Evolutionary conservation across 2,113 vertebrate species (phyloP).

Genomic region (Nothoprocta pentlandii): DNA sequence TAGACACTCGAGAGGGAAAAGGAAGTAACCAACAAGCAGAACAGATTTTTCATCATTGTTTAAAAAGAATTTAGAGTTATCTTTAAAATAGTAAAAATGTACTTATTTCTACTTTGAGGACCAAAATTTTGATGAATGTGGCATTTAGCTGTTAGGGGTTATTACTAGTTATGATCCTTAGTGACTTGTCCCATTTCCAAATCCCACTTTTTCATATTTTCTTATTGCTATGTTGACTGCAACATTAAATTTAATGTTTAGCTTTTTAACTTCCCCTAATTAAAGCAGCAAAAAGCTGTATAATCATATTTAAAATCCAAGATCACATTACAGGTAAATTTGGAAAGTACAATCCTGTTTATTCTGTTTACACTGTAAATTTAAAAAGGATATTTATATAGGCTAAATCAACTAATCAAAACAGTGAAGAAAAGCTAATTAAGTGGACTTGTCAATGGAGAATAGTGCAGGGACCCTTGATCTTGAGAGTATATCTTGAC

Average conservation of each 20-base stretch:
- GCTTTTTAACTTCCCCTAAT: background rate
- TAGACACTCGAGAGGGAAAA: background rate
- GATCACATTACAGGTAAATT: background rate
- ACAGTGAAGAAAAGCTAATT: conserved; percentile 27
- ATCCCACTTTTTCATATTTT: background rate
- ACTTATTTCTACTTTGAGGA: background rate
- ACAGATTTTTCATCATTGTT: conserved; percentile 9
- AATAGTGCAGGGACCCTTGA: conserved; percentile 6
- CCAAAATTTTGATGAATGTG: background rate
- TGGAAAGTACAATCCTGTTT: background rate
- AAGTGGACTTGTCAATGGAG: conserved; percentile 8
- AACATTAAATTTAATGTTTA: background rate
- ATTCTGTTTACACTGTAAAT: conserved; percentile 7
- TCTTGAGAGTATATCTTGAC: background rate
- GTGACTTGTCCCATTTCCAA: background rate
- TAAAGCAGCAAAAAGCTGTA: background rate
- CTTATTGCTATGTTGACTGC: background rate
- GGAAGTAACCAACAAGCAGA: background rate
- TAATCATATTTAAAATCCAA: background rate
- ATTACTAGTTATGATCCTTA: background rate
- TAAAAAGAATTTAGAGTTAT: background rate
- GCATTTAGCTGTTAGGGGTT: background rate
- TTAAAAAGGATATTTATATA: conserved; percentile 25
- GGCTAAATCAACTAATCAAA: conserved; percentile 20
- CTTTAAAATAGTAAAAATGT: background rate